Percentiles rank a stretch among this genome's conserved stretches.
Evolutionary conservation across 1,140 invertebrate species (phyloP).

Genomic region (Neoseiulus cucumeris): DNA sequence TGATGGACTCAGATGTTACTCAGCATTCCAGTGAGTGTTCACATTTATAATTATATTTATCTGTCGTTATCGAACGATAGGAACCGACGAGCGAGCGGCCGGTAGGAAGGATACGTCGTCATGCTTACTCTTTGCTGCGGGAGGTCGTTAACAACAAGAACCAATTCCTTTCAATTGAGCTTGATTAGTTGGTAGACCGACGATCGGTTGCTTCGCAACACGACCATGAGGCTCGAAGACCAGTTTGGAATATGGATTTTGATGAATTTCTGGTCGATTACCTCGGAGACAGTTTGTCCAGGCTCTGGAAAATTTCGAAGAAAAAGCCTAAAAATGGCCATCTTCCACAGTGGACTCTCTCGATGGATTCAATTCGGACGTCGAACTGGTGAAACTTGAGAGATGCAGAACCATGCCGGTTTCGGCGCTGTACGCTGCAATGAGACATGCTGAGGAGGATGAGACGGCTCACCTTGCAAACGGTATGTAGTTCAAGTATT

Average conservation of each 20-base stretch:
- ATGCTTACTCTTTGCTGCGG: background rate
- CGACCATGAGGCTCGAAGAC: too few relatives aligned
- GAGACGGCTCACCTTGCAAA: background rate
- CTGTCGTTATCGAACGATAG: background rate
- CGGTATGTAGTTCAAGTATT: background rate
- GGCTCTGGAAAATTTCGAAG: too few relatives aligned
- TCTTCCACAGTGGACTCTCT: background rate
- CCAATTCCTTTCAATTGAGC: background rate
- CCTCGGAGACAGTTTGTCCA: too few relatives aligned
- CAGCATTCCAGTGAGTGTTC: background rate
- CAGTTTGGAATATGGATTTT: too few relatives aligned
- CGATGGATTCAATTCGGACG: conserved; percentile 2
- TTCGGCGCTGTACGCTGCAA: background rate
- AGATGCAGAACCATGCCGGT: conserved; percentile 1
- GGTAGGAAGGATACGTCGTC: background rate
- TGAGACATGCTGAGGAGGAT: background rate
- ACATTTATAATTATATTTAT: background rate
- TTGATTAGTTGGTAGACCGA: too few relatives aligned
- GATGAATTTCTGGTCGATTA: too few relatives aligned
- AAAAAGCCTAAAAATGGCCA: too few relatives aligned
- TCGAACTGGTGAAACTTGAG: background rate
- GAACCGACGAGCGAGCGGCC: background rate
- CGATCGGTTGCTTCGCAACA: too few relatives aligned
- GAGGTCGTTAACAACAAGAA: background rate
- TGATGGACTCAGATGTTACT: conserved; percentile 8